Conservation (phyloP, 2,113 vertebrate species). For the Euleptes europaea region DNA sequence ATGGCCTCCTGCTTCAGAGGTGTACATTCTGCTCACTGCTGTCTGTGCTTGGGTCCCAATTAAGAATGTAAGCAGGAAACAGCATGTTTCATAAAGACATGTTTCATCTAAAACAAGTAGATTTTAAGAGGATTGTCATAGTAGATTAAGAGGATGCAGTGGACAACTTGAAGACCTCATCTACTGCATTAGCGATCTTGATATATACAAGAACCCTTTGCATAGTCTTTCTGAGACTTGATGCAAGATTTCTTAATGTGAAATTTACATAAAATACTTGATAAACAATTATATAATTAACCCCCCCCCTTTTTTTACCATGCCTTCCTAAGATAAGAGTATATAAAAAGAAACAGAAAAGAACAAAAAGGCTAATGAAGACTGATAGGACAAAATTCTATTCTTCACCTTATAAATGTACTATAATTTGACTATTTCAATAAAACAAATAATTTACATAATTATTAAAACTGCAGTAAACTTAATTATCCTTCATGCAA, state of each 20-base stretch:
- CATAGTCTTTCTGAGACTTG: background rate
- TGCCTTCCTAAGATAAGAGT: background rate
- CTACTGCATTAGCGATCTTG: background rate
- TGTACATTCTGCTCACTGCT: too few relatives aligned
- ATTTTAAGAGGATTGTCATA: constrained; percentile 1
- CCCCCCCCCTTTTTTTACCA: too few relatives aligned
- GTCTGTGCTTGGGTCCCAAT: too few relatives aligned
- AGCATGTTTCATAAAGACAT: background rate
- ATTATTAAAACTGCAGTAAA: background rate
- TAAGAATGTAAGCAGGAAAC: background rate
- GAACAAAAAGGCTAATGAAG: background rate
- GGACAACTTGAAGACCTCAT: background rate
- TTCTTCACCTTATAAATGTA: background rate
- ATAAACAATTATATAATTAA: constrained; percentile 2
- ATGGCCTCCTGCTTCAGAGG: too few relatives aligned
- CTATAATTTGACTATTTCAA: background rate
- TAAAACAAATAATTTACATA: background rate
- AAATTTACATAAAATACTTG: background rate
- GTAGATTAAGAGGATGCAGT: background rate
- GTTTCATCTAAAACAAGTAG: background rate
- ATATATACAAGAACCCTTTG: background rate
- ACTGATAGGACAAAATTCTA: background rate
- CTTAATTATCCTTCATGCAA: background rate
- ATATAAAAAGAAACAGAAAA: background rate
- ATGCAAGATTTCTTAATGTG: background rate